Evolutionary conservation across 2,113 vertebrate species (phyloP), one percentile per base, ranked within the genome.

Genomic region (Mystacornis crossleyi): DNA sequence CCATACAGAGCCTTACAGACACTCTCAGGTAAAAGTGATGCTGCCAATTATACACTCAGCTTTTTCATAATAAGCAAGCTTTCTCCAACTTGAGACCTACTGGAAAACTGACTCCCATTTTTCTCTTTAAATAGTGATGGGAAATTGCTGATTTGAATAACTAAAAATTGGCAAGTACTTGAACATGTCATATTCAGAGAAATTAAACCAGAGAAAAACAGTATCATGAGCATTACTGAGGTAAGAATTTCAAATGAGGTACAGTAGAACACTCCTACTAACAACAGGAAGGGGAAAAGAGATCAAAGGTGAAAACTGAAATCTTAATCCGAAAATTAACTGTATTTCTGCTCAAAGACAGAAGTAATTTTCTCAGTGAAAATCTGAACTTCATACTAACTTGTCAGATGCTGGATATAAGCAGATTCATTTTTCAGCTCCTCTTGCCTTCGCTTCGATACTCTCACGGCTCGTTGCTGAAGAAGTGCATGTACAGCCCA

Each of bases 401-500:
- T 98, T 88, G 97, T 97, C 65, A 99, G 85, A 75, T 97, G 98
- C 89, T 98, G 98, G 79, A 99, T 96, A 67, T 80, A 86, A 33
- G 98, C 80, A 53, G 99, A 99, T 92, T 98, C 98, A 51, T 91
- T 96, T 86, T 97, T 98, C 81, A 99, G 95, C 34, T 98, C 98
- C 42, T 98, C 98, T 94, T 98, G 98, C 96, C 99, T 99, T 89
- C 97, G 97, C 75, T 97, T 97, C 23, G 97, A 64, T 86, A 98
- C 77, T 12, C 24, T 95, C 95, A 96, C 77, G 9, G 98, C 98
- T 90, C 92, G 98, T 61, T 99, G 98, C 64, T 98, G 98, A 92
- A 99, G 97, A 45, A 99, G 96, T 38, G 83, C 40, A 55, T 98
- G 98, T 82, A 98, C 92, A 71, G 99, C 98, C 96, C 98, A 71